Evolutionary conservation across 2,888 invertebrate genomes (phyloP), one percentile per base, ranked within the genome.

Genomic region (Lasioglossum leucozonium): DNA sequence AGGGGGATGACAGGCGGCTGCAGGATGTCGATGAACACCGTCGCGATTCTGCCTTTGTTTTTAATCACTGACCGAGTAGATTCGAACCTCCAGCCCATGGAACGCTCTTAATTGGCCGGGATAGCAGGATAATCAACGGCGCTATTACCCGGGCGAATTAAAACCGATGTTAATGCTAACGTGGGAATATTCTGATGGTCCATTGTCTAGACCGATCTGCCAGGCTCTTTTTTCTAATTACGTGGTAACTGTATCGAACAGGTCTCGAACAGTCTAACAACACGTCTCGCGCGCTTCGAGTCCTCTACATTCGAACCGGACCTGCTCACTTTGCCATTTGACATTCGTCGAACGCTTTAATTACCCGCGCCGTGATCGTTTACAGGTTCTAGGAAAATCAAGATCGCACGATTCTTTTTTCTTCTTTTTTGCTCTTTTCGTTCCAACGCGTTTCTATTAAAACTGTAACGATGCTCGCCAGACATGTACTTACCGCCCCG

Each of bases 91-190:
- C 79, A 47, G 55, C 55, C 51, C 79, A 79, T 47, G 82, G 87
- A 84, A 72, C 84, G 84, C 79, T 80, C 82, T 85, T 91, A 89
- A 91, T 91, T 91, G 91, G 91, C 73, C 83, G 79, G 71, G 85
- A 77, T 77, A 81, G 79, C 82, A 77, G 72, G 85, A 86, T 91
- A 89, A 87, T 90, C 88, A 91, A 76, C 88, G 77, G 51, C 62
- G 80, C 84, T 82, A 82, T 91, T 89, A 89, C 84, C 83, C 69
- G 87, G 71, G 80, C 89, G 85, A 91, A 91, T 91, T 91, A 91
- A 91, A 88, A 85, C 84, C 81, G 77, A 72, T 88, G 81, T 89
- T 89, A 87, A 90, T 82, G 87, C 84, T 85, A 88, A 91, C 89
- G 87, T 91, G 90, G 86, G 90, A 91, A 88, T 77, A 83, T 78